A percentile compares a stretch with the other conserved stretches of the same genome.
phyloP scores from a whole-genome alignment of 2,797 vertebrate species.

The Crenichthys baileyi region DNA sequence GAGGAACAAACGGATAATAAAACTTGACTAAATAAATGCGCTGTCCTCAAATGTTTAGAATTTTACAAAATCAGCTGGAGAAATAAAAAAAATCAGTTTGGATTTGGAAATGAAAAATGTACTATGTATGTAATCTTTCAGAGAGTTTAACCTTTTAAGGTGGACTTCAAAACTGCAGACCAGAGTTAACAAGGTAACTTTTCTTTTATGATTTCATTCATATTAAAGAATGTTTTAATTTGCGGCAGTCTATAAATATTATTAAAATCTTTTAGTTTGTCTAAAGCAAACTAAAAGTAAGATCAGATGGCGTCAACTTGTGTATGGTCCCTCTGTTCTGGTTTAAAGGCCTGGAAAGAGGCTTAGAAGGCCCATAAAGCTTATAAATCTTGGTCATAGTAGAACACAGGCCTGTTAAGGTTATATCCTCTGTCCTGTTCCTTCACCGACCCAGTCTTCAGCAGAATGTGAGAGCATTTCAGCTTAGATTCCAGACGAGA shows the following conservation, averaged over 20 bases:
- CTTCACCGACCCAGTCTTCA: neutral
- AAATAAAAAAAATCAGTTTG: neutral
- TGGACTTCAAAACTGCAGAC: neutral
- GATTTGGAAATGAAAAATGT: neutral
- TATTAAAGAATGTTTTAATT: neutral
- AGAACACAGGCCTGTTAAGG: neutral
- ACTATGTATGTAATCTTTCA: neutral
- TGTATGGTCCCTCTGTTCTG: constrained; percentile 24
- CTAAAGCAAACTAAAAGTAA: neutral
- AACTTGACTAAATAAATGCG: neutral
- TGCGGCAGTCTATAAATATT: neutral
- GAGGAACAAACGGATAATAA: neutral
- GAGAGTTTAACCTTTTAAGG: neutral
- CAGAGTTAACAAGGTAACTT: neutral
- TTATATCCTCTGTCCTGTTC: neutral
- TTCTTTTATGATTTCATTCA: neutral
- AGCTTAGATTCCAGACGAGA: neutral
- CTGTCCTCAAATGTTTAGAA: neutral
- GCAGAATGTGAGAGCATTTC: neutral
- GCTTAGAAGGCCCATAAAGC: constrained; percentile 39
- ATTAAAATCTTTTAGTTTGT: neutral
- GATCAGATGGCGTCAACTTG: constrained; percentile 22
- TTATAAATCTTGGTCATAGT: constrained; percentile 6
- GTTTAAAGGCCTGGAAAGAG: constrained; percentile 28
- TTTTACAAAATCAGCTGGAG: neutral